Evolutionary conservation across 2,888 invertebrate genomes (phyloP), one percentile per base, ranked within the genome.

Genomic region (Phania funesta): DNA sequence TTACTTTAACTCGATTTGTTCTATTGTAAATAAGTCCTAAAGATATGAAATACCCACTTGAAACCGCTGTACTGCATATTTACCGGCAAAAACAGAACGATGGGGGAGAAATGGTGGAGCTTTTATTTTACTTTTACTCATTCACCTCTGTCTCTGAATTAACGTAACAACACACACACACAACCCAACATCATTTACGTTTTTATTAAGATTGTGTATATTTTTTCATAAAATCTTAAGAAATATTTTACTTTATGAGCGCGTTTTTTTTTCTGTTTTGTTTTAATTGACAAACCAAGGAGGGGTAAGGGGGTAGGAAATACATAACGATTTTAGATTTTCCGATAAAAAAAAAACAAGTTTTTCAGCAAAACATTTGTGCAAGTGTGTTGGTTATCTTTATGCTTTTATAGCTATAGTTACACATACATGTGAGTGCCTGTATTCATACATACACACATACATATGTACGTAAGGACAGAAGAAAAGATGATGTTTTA

Each of bases 191-290:
- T 26, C 9, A 44, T 35, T 64, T n/a, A 26, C 16, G 18, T 18
- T 67, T 67, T 56, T 44, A 68, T 56, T 29, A 56, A 56, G 44
- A 67, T 52, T 52, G 38, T 67, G 18, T 24, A 41, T 11, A 18
- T 67, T 67, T 35, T 48, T 38, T 11, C 7, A 41, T 22, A 44
- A 56, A 56, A 70, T 46, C 29, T 44, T 24, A 70, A 68, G 68
- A 56, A 46, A 70, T 44, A 44, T 44, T 35, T 50, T 29, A n/a
- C n/a, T 24, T 65, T 65, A n/a, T 24, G 2, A 13, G 18, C 13
- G 18, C n/a, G 26, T 29, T 62, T 41, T 50, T 22, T 20, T 20
- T 29, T 32, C 9, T 11, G n/a, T n/a, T 48, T 29, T 20, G 4
- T 2, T 54, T 67, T 50, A 32, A 11, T 65, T 22, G 35, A 32